These are phyloP conservation scores for Rhinolophus sinicus DNA, from an alignment of 2,113 vertebrate species.

Conservation along the genomic window DNA sequence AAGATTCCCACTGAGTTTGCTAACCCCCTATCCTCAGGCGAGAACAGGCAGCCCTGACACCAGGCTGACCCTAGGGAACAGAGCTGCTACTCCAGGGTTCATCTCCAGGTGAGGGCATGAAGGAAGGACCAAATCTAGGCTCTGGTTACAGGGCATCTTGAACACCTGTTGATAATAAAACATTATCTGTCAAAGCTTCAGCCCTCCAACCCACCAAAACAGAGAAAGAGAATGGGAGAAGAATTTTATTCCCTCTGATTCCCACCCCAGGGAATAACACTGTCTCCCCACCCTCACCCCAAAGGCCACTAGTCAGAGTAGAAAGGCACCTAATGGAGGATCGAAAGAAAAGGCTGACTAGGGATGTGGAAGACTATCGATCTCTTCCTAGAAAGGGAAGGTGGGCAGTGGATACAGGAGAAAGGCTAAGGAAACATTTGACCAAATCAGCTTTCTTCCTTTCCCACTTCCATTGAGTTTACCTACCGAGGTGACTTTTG, in stretches of 20 bases:
- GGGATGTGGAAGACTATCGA: not conserved
- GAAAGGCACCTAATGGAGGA: not conserved
- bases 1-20: constrained; percentile 11
- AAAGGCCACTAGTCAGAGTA: not conserved
- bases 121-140: constrained; percentile 60
- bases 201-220: constrained; percentile 63
- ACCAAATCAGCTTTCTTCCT: not conserved
- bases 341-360: not conserved
- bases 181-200: constrained; percentile 81
- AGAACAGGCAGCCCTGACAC: not conserved
- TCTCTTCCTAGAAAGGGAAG: not conserved
- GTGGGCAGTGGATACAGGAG: not conserved
- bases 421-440: not conserved
- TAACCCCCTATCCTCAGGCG: not conserved
- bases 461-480: not conserved
- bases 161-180: constrained; percentile 88
- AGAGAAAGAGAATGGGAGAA: constrained; percentile 56
- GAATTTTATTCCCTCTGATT: constrained; percentile 63
- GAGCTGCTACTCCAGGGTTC: constrained; percentile 77
- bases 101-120: constrained; percentile 84
- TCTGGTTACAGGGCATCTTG: constrained; percentile 80
- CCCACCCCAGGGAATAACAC: constrained; percentile 22
- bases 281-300: not conserved
- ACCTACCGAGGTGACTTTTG: not conserved
- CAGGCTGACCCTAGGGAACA: constrained; percentile 78